phyloP scores from a whole-genome alignment of 2,113 vertebrate species.

The Salminus brasiliensis region DNA sequence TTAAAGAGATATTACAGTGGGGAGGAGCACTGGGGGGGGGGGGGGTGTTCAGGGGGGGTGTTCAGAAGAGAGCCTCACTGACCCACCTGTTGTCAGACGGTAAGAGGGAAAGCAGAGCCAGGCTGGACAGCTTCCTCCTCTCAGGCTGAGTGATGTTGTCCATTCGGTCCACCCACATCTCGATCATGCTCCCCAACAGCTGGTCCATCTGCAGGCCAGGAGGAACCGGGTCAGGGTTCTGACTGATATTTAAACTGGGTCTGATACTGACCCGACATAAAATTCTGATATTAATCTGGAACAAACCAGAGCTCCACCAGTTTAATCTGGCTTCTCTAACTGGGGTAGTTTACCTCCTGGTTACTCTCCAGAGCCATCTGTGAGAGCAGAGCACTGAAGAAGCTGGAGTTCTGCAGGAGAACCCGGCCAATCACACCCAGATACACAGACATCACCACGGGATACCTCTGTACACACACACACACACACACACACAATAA shows the following conservation, averaged over 20 bases:
- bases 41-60: neutral
- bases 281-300: no score
- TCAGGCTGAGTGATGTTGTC: conserved; percentile 99
- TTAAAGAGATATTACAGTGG: no score
- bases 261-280: no score
- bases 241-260: no score
- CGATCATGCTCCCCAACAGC: conserved; percentile 89
- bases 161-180: conserved; percentile 99
- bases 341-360: conserved; percentile 82
- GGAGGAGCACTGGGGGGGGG: no score
- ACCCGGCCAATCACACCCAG: conserved; percentile 91
- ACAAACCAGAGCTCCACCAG: no score
- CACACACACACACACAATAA: conserved; percentile 69
- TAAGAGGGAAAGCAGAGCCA: conserved; percentile 92
- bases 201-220: conserved; percentile 82
- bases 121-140: conserved; percentile 93
- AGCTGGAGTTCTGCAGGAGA: conserved; percentile 89
- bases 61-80: neutral
- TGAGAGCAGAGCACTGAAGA: conserved; percentile 90
- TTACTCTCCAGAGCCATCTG: conserved; percentile 89
- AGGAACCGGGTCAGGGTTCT: no score
- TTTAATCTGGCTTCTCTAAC: no score
- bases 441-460: conserved; percentile 96
- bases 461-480: conserved; percentile 83
- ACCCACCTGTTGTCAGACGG: conserved; percentile 89